Evolutionary conservation across 2,888 invertebrate genomes (phyloP), one percentile per base, ranked within the genome.

Genomic region (Stenolophus ochropezus): DNA sequence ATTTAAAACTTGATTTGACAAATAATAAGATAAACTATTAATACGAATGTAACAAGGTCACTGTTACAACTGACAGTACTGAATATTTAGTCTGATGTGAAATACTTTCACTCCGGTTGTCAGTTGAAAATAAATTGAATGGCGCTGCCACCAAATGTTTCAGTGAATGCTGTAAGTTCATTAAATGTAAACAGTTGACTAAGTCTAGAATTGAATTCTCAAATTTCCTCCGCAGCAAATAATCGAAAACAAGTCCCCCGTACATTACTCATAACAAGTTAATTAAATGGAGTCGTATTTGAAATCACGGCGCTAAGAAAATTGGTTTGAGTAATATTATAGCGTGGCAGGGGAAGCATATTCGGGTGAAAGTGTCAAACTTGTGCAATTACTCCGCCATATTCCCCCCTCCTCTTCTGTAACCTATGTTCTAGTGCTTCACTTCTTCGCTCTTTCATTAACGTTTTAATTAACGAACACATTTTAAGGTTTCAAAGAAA

Each of bases 281-380:
- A 77, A 77, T 77, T 77, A 77, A 77, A 77, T 77, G 21, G 58
- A 56, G 21, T 20, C 20, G 6, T 16, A 53, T 53, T 53, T 14
- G 21, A 11, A 42, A 42, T 42, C 33, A 42, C 33, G 11, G 16
- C 14, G 4, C 61, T 61, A 61, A 61, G 61, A 61, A 61, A 61
- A 61, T 61, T 61, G 61, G 23, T 25, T 61, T n/a, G 11, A 21
- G 23, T 61, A 25, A 23, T 3, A 61, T 25, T 25, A 21, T 25
- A 42, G 61, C 14, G 21, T 18, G 21, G 56, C 51, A 21, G 61
- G 4, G 61, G n/a, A 14, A 14, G 58, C 21, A 58, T 23, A 58
- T 58, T 58, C 58, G 58, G 61, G 61, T 25, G 25, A 61, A 61
- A 25, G 61, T 61, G 61, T 61, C 61, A 61, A 61, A 61, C 61